Conservation (phyloP, 2,113 vertebrate species). For the Excalfactoria chinensis region DNA sequence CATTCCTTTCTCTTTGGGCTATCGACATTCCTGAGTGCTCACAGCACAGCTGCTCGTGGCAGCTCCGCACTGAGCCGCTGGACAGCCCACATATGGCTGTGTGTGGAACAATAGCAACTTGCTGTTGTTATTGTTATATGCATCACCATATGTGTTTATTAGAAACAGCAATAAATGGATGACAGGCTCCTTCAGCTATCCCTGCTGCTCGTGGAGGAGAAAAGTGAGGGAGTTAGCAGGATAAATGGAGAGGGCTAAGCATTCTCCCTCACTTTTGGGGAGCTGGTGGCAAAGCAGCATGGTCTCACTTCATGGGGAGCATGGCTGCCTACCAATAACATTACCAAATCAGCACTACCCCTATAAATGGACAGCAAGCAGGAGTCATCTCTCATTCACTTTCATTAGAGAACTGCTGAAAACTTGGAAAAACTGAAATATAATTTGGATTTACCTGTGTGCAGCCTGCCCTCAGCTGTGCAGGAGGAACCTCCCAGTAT, state of each 20-base stretch:
- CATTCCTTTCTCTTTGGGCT: conserved; percentile 58
- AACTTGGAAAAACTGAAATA: not conserved
- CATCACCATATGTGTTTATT: conserved; percentile 67
- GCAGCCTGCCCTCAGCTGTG: not conserved
- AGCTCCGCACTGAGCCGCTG: not conserved
- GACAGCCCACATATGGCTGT: conserved; percentile 50
- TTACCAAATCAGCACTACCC: not conserved
- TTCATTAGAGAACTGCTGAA: not conserved
- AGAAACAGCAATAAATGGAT: conserved; percentile 69
- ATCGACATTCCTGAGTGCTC: conserved; percentile 41
- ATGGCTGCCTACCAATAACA: not conserved
- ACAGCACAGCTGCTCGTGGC: conserved; percentile 35
- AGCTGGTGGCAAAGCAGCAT: not conserved
- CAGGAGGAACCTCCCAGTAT: not conserved
- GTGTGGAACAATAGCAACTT: conserved; percentile 46
- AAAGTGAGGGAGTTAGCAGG: not conserved
- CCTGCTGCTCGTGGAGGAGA: conserved; percentile 14
- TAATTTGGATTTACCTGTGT: not conserved
- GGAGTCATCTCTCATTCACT: not conserved
- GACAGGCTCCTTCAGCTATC: conserved; percentile 63
- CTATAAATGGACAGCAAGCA: not conserved
- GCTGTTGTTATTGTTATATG: conserved; percentile 48
- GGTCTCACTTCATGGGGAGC: not conserved
- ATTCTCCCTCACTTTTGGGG: not conserved
- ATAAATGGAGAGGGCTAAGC: not conserved